Evolutionary conservation across 2,888 invertebrate genomes (phyloP).

Genomic region (Plagiodera versicolora): DNA sequence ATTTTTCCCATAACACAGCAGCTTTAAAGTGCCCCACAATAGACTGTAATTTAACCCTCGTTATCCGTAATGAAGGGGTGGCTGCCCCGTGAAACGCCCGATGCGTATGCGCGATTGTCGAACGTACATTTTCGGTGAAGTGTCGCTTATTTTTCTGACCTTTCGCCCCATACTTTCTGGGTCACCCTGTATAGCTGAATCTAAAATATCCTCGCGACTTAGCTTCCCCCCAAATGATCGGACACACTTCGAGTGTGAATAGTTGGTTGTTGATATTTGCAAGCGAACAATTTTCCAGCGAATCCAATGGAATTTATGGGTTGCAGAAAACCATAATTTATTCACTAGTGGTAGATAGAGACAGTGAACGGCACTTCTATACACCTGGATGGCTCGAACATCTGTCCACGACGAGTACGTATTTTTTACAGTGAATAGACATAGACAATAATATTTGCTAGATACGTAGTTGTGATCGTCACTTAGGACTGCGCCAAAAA

Average conservation of each 20-base stretch:
- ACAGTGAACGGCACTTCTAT: neutral
- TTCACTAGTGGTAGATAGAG: neutral
- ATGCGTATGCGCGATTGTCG: too few relatives aligned
- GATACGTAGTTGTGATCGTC: too few relatives aligned
- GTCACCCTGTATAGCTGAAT: too few relatives aligned
- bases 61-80: conserved; percentile 48
- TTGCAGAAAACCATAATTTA: neutral
- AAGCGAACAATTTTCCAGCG: neutral
- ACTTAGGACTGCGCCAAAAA: too few relatives aligned
- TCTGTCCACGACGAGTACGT: neutral
- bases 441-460: neutral
- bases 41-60: conserved; percentile 50
- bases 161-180: too few relatives aligned
- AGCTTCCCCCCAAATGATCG: too few relatives aligned
- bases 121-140: too few relatives aligned
- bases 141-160: too few relatives aligned
- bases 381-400: neutral
- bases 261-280: neutral
- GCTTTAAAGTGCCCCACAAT: conserved; percentile 43
- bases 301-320: too few relatives aligned
- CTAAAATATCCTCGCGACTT: too few relatives aligned
- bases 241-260: too few relatives aligned
- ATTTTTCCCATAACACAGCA: conserved; percentile 32
- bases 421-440: neutral
- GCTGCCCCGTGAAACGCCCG: too few relatives aligned